phyloP scores from a whole-genome alignment of 1,140 invertebrate species.

The Drosophila equinoxialis region DNA sequence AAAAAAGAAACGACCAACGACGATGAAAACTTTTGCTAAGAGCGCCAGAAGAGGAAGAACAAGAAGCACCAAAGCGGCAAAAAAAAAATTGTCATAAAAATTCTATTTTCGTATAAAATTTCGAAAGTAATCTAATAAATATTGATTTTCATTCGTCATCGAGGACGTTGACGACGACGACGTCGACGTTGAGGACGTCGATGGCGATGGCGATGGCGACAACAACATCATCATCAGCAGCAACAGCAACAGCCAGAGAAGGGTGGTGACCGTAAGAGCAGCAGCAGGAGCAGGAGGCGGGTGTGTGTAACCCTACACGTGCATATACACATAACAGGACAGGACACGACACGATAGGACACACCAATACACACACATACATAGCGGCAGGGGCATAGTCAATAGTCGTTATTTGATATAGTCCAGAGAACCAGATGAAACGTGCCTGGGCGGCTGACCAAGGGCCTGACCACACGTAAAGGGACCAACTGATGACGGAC shows the following conservation, averaged over 20 bases:
- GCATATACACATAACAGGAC: constrained; percentile 46
- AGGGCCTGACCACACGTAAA: constrained; percentile 71
- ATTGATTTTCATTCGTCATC: constrained; percentile 83
- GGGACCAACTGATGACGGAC: constrained; percentile 23
- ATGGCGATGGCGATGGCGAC: constrained; percentile 42
- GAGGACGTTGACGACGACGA: constrained; percentile 48
- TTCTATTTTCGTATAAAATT: constrained; percentile 83
- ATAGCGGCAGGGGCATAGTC: constrained; percentile 64
- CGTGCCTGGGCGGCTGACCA: constrained; percentile 78
- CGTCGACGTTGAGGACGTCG: constrained; percentile 15
- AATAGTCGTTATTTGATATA: constrained; percentile 82
- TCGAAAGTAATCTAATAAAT: constrained; percentile 83
- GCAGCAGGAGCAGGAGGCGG: constrained; percentile 4
- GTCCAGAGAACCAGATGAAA: constrained; percentile 78
- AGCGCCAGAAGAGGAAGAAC: constrained; percentile 13
- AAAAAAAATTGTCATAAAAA: constrained; percentile 77
- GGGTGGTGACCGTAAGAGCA: constrained; percentile 15
- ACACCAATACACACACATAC: constrained; percentile 10
- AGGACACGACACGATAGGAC: constrained; percentile 36
- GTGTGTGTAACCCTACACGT: constrained; percentile 74
- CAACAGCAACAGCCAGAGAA: constrained; percentile 23
- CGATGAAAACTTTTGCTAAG: constrained; percentile 42
- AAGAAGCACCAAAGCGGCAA: constrained; percentile 1
- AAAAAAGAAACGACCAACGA: no score
- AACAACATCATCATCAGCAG: constrained; percentile 57